Evolutionary conservation across 2,888 invertebrate genomes (phyloP), one percentile per base, ranked within the genome.

Genomic region (Lasioglossum zephyrum): DNA sequence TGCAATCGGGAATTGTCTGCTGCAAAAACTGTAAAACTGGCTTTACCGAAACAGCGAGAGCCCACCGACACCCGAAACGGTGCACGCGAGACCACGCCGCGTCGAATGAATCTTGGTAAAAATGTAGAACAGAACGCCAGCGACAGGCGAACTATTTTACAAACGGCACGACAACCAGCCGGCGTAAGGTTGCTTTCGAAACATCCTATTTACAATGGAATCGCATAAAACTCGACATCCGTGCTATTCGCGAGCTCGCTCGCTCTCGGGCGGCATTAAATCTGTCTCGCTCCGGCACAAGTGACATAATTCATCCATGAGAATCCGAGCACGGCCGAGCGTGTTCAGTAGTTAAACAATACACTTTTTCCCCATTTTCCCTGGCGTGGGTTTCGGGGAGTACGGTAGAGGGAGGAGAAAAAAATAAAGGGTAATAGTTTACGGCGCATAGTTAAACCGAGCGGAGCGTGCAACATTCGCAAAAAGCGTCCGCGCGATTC

Each of bases 381-480:
- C 13, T 5, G 26, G 31, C 16, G 5, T 5, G 47, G 16, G 47
- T 47, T 47, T 47, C 4, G 16, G 47, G 16, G 16, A 47, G 16
- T 0, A 2, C 39, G 5, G 26, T 1, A 26, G 60, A 13, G 5
- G 13, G 26, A 57, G 9, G 9, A n/a, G 36, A 36, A 36, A n/a
- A 63, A 16, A 63, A 31, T 16, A 36, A 36, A 39, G 22, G 22
- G 22, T 36, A 69, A 69, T 69, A 69, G 66, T 39, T 69, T 39
- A 69, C 66, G 66, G 66, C 36, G 18, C 73, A 73, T 72, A 36
- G 82, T 53, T 81, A n/a, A 63, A 60, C 73, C 49, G 82, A 72
- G n/a, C 70, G 41, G 11, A 41, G 70, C 41, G n/a, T n/a, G 70
- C 11, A 22, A 41, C 70, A 70, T 78, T 18, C 41, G 39, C 70